Conservation (phyloP, 2,888 invertebrate species). For the Alloplasta piceator region DNA sequence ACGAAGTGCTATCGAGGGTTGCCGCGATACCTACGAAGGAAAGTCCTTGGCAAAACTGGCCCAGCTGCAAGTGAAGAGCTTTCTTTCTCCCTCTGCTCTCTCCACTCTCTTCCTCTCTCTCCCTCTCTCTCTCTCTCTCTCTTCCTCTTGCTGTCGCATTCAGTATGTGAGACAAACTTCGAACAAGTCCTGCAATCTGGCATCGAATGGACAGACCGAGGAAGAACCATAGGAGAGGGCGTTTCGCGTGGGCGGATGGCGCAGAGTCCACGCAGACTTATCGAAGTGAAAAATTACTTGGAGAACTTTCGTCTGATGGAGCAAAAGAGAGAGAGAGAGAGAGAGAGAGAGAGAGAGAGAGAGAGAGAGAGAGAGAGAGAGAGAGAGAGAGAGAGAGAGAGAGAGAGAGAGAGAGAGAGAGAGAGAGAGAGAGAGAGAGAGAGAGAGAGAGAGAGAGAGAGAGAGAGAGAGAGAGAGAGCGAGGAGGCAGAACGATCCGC, state of each 20-base stretch:
- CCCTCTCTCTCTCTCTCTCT: too few species aligned
- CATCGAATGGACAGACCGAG: slow-evolving; percentile 74
- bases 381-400: too few species aligned
- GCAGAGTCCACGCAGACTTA: slow-evolving; percentile 70
- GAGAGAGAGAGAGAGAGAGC: too few species aligned
- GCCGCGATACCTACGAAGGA: slow-evolving; percentile 13
- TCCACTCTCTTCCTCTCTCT: too few species aligned
- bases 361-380: too few species aligned
- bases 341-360: too few species aligned
- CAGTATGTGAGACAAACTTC: slow-evolving; percentile 75
- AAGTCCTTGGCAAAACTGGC: slow-evolving; percentile 36
- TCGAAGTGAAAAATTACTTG: slow-evolving; percentile 81
- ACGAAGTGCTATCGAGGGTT: slow-evolving; percentile 4
- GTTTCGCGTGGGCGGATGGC: slow-evolving; percentile 43
- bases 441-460: too few species aligned
- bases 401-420: too few species aligned
- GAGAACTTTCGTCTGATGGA: slow-evolving; percentile 73
- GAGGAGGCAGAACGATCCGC: slow-evolving; percentile 60
- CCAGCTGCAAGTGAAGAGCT: slow-evolving; percentile 35
- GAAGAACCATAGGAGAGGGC: slow-evolving; percentile 1
- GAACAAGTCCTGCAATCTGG: slow-evolving; percentile 80
- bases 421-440: too few species aligned
- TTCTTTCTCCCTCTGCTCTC: slow-evolving; percentile 18
- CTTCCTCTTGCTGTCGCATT: slow-evolving; percentile 33
- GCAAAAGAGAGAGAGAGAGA: slow-evolving; percentile 3